Evolutionary conservation across 1,140 invertebrate species (phyloP).

Genomic region (Coelopa frigida): DNA sequence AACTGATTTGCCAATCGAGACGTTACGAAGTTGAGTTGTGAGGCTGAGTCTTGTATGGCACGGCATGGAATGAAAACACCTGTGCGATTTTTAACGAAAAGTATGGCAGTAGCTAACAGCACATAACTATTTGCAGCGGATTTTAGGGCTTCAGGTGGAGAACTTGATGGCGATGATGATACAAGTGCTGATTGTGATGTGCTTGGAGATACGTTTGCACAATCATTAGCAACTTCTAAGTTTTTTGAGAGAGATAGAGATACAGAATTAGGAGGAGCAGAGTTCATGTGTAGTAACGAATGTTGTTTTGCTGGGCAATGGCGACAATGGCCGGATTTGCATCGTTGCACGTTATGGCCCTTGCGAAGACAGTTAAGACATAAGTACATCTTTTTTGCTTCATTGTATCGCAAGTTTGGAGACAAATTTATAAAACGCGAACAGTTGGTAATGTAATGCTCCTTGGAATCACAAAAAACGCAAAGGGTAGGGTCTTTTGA

Average conservation of each 20-base stretch:
- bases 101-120: constrained; percentile 6
- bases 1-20: constrained; percentile 2
- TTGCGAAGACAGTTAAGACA: constrained; percentile 9
- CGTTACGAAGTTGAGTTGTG: constrained; percentile 9
- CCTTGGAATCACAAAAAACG: constrained; percentile 7
- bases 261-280: background rate
- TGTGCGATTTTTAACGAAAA: constrained; percentile 3
- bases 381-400: background rate
- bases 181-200: background rate
- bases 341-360: background rate
- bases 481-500: background rate
- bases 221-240: background rate
- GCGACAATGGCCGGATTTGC: constrained; percentile 2
- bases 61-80: constrained; percentile 7
- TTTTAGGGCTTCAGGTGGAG: background rate
- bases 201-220: background rate
- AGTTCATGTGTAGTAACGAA: constrained; percentile 5
- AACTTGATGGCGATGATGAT: background rate
- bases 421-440: background rate
- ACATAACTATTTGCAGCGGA: background rate
- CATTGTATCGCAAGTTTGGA: background rate
- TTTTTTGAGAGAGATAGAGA: too few species aligned
- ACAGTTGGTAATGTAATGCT: constrained; percentile 6
- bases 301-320: constrained; percentile 4
- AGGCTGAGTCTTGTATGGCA: constrained; percentile 5